phyloP scores from a whole-genome alignment of 2,888 invertebrate species.

The Cataglyphis albicans region DNA sequence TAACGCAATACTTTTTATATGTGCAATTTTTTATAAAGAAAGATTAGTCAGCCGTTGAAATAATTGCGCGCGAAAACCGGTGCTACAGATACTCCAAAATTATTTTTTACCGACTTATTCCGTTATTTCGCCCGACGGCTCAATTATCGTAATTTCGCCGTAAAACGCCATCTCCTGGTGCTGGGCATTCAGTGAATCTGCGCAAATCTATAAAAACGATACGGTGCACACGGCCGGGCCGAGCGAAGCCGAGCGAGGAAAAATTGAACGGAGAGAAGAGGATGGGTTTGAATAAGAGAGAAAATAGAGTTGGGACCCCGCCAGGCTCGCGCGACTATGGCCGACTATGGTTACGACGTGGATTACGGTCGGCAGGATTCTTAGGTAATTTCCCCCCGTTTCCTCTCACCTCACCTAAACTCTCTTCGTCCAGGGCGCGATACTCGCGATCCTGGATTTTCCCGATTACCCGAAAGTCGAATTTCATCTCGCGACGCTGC shows the following conservation, averaged over 20 bases:
- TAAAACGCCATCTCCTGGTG: constrained; percentile 18
- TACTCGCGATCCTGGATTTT: constrained; percentile 55
- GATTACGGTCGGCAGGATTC: constrained; percentile 60
- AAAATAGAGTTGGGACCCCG: constrained; percentile 77
- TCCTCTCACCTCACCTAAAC: constrained; percentile 1
- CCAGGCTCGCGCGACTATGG: constrained; percentile 65
- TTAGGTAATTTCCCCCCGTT: constrained; percentile 48
- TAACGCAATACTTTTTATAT: background rate
- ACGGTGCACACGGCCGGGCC: background rate
- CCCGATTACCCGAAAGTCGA: constrained; percentile 54
- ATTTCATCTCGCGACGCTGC: constrained; percentile 44
- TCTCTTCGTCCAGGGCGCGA: background rate
- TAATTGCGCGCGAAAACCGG: constrained; percentile 27
- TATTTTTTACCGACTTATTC: constrained; percentile 28
- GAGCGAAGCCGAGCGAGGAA: background rate
- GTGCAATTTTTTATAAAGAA: background rate
- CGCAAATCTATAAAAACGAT: constrained; percentile 55
- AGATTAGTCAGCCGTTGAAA: constrained; percentile 8
- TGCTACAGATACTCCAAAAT: background rate
- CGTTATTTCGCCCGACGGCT: constrained; percentile 32
- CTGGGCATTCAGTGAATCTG: constrained; percentile 10
- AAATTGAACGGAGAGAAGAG: constrained; percentile 7
- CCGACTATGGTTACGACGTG: constrained; percentile 55
- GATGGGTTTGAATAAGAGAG: constrained; percentile 54
- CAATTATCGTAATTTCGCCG: constrained; percentile 52